A percentile compares a stretch with the other conserved stretches of the same genome.
phyloP scores from a whole-genome alignment of 64 coral and sea anemone genomes.

The Catalaphyllia jardinei region DNA sequence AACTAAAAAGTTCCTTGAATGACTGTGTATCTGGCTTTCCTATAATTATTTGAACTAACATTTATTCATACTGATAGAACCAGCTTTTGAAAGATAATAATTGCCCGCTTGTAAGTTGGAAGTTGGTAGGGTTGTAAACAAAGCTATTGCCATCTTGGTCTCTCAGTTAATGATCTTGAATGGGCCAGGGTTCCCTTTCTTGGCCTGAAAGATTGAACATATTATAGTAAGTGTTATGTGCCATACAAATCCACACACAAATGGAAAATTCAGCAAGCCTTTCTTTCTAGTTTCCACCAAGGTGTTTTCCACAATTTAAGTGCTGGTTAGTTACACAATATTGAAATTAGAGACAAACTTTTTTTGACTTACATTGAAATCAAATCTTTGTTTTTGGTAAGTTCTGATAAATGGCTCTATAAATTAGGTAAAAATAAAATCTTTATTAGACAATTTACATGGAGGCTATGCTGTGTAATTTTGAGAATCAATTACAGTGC shows the following conservation, averaged over 20 bases:
- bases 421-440: not conserved
- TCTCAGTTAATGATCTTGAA: not conserved
- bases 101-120: not conserved
- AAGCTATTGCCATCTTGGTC: constrained; percentile 45
- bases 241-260: too few relatives aligned
- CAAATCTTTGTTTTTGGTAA: constrained; percentile 61
- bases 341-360: too few relatives aligned
- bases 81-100: not conserved
- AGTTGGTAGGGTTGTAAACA: not conserved
- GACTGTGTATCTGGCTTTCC: too few relatives aligned
- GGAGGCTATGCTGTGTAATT: not conserved
- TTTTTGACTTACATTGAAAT: constrained; percentile 30
- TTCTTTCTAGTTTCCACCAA: too few relatives aligned
- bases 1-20: too few relatives aligned
- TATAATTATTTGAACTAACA: too few relatives aligned
- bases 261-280: not conserved
- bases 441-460: not conserved
- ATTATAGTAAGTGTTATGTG: too few relatives aligned
- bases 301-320: too few relatives aligned
- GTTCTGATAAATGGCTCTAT: constrained; percentile 45
- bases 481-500: too few relatives aligned
- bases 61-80: not conserved
- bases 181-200: not conserved
- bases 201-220: not conserved
- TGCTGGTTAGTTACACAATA: too few relatives aligned